Evolutionary conservation across 2,888 invertebrate genomes (phyloP).

Genomic region (Apamea monoglypha): DNA sequence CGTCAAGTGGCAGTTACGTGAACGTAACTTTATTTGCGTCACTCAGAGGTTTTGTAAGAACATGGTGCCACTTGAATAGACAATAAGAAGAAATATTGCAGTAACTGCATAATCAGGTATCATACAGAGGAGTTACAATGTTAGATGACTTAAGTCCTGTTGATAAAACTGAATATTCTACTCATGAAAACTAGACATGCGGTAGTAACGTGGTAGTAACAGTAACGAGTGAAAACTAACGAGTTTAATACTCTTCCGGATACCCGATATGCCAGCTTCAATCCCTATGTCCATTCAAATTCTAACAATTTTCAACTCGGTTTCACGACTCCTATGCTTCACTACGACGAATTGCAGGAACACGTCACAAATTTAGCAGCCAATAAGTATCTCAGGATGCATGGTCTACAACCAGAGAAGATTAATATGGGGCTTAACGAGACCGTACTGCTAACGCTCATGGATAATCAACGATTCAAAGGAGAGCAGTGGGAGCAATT

Average conservation of each 20-base stretch:
- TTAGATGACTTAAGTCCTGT: background rate
- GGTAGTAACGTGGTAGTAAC: background rate
- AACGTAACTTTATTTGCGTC: constrained; percentile 17
- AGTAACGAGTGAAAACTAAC: background rate
- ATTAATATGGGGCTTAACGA: constrained; percentile 66
- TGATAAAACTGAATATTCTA: background rate
- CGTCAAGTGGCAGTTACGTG: constrained; percentile 24
- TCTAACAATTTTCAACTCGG: background rate
- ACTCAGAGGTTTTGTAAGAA: constrained; percentile 10
- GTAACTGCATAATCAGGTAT: background rate
- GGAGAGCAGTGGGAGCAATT: constrained; percentile 75
- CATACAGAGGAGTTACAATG: background rate
- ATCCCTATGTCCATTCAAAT: background rate
- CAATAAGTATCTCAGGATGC: constrained; percentile 35
- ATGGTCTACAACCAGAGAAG: constrained; percentile 48
- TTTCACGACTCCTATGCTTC: background rate
- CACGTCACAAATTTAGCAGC: background rate
- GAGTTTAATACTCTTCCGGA: background rate
- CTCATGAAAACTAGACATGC: background rate
- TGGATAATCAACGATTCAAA: constrained; percentile 72
- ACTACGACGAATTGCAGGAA: background rate
- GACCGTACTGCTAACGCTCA: constrained; percentile 68
- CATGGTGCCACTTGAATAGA: background rate
- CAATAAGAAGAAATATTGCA: background rate
- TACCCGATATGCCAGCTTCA: background rate